A percentile compares a stretch with the other conserved stretches of the same genome.
Conservation (phyloP, 2,888 invertebrate genomes). For the Ormyrus rosae region DNA sequence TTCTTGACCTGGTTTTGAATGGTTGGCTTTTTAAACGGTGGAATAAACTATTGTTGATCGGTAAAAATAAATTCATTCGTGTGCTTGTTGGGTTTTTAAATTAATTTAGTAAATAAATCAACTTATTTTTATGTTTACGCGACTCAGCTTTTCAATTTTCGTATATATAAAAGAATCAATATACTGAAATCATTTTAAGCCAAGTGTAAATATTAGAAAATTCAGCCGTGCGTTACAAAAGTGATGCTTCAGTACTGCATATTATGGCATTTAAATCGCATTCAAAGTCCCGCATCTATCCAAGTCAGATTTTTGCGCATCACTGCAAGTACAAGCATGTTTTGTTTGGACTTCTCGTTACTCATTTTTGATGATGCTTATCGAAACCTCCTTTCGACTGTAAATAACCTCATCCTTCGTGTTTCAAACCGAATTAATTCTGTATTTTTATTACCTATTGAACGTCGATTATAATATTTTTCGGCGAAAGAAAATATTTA, state of each 20-base stretch:
- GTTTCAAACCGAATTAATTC: too few relatives aligned
- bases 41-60: too few relatives aligned
- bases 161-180: background rate
- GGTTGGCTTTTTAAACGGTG: too few relatives aligned
- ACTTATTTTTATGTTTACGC: too few relatives aligned
- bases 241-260: slow-evolving; percentile 65
- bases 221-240: slow-evolving; percentile 69
- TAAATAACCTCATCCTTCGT: too few relatives aligned
- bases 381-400: too few relatives aligned
- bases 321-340: background rate
- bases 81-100: too few relatives aligned
- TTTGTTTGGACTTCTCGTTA: background rate
- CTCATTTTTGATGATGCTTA: background rate
- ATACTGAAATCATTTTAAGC: slow-evolving; percentile 41
- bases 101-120: too few relatives aligned
- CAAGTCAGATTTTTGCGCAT: background rate
- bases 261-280: background rate
- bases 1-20: too few relatives aligned
- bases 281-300: slow-evolving; percentile 29
- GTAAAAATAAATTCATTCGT: too few relatives aligned
- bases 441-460: too few relatives aligned
- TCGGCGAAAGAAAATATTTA: background rate
- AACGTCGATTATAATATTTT: background rate
- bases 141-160: too few relatives aligned
- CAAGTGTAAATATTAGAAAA: slow-evolving; percentile 69